phyloP scores from a whole-genome alignment of 2,797 vertebrate genomes.

The Lutjanus argentimaculatus region DNA sequence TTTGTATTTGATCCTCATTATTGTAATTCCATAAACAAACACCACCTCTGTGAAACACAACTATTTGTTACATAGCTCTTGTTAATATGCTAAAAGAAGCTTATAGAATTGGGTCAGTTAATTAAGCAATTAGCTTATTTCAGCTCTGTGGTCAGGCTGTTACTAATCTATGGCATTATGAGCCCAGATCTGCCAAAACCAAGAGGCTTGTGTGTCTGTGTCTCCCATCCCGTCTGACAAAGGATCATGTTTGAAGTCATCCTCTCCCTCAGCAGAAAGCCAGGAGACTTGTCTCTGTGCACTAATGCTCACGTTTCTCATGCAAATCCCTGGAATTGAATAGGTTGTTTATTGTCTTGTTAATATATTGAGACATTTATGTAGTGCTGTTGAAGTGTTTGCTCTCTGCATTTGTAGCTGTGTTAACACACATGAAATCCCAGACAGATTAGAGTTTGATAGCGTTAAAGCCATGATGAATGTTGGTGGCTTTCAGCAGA shows the following conservation, averaged over 20 bases:
- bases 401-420: constrained; percentile 81
- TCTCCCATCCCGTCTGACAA: constrained; percentile 79
- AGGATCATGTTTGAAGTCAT: constrained; percentile 84
- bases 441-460: constrained; percentile 87
- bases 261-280: constrained; percentile 74
- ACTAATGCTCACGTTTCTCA: constrained; percentile 86
- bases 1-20: constrained; percentile 84
- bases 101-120: constrained; percentile 90
- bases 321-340: constrained; percentile 88
- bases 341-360: constrained; percentile 88
- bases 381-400: constrained; percentile 86
- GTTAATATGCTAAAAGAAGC: constrained; percentile 89
- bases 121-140: constrained; percentile 91
- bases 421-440: constrained; percentile 88
- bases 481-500: constrained; percentile 75
- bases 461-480: constrained; percentile 79
- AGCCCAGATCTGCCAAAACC: constrained; percentile 82
- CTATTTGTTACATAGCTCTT: constrained; percentile 86
- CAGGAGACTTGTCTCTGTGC: constrained; percentile 78
- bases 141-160: constrained; percentile 86
- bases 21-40: constrained; percentile 88
- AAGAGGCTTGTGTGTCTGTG: constrained; percentile 69
- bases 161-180: constrained; percentile 87
- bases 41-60: constrained; percentile 77
- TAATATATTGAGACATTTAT: constrained; percentile 87